Percentiles rank a stretch among this genome's conserved stretches.
These are phyloP conservation scores for Luscinia megarhynchos DNA, from an alignment of 2,797 vertebrate genomes.

Conservation along the genomic window DNA sequence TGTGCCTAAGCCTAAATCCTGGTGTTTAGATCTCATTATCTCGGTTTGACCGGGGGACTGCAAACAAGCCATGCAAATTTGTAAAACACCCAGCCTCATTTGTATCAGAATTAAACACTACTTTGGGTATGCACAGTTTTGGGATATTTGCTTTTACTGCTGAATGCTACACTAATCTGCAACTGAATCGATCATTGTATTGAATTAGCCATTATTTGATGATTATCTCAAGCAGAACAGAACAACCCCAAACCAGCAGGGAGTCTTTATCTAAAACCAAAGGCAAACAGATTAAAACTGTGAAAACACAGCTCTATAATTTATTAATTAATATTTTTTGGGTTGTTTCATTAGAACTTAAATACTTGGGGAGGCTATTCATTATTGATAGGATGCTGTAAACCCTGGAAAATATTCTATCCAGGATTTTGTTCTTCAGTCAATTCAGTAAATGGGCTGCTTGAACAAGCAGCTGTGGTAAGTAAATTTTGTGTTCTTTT, in stretches of 20 bases:
- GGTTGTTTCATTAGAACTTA: neutral
- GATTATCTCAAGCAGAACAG: slow-evolving; percentile 26
- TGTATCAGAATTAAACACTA: slow-evolving; percentile 18
- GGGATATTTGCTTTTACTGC: slow-evolving; percentile 11
- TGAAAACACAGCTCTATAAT: neutral
- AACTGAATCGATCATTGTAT: slow-evolving; percentile 25
- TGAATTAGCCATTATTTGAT: slow-evolving; percentile 30
- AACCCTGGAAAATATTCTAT: neutral
- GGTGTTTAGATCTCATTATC: slow-evolving; percentile 28
- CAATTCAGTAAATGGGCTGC: neutral
- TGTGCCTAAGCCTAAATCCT: slow-evolving; percentile 6
- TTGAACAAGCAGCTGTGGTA: neutral
- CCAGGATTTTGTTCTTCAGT: neutral
- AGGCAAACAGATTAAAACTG: slow-evolving; percentile 18
- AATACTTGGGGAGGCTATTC: neutral
- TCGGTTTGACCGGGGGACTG: neutral
- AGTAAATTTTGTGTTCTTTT: neutral
- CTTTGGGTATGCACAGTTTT: neutral
- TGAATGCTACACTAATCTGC: slow-evolving; percentile 4
- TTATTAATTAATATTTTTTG: slow-evolving; percentile 11
- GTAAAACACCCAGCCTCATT: neutral
- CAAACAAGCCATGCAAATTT: slow-evolving; percentile 24
- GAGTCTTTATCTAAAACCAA: slow-evolving; percentile 11
- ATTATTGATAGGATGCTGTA: neutral
- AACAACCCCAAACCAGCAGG: neutral